Percentiles rank a stretch among this genome's conserved stretches.
These are phyloP conservation scores for Koerneria pararmatus DNA, from an alignment of 2,888 invertebrate genomes.

Conservation along the genomic window DNA sequence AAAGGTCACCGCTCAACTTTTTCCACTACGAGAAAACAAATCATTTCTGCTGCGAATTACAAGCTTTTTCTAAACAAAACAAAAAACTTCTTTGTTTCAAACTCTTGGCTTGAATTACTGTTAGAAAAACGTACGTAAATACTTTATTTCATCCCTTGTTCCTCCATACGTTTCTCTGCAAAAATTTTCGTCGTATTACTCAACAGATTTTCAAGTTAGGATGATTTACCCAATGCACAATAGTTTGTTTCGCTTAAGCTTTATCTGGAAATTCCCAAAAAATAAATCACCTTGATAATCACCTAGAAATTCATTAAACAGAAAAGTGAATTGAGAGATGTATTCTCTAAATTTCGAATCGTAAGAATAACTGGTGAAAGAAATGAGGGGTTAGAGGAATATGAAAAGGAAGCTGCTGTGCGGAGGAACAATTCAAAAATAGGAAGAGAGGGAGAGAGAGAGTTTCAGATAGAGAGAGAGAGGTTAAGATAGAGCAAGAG, in stretches of 20 bases:
- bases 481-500: slow-evolving; percentile 13
- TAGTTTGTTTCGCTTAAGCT: too few relatives aligned
- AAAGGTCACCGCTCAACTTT: neutral
- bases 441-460: neutral
- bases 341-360: neutral
- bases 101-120: too few relatives aligned
- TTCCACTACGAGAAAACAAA: neutral
- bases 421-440: slow-evolving; percentile 9
- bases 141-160: too few relatives aligned
- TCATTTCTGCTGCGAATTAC: neutral
- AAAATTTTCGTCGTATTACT: too few relatives aligned
- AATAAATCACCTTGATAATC: too few relatives aligned
- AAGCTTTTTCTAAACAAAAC: neutral
- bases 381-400: neutral
- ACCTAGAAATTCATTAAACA: too few relatives aligned
- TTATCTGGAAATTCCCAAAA: too few relatives aligned
- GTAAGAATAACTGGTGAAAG: slow-evolving; percentile 6
- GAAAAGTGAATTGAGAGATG: neutral
- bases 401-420: neutral
- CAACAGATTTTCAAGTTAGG: too few relatives aligned
- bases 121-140: too few relatives aligned
- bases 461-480: neutral
- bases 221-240: too few relatives aligned
- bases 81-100: neutral
- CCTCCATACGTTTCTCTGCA: too few relatives aligned